Percentiles rank a stretch among this genome's conserved stretches.
Evolutionary conservation across 2,888 invertebrate species (phyloP).

Genomic region (Dryocosmus kuriphilus): DNA sequence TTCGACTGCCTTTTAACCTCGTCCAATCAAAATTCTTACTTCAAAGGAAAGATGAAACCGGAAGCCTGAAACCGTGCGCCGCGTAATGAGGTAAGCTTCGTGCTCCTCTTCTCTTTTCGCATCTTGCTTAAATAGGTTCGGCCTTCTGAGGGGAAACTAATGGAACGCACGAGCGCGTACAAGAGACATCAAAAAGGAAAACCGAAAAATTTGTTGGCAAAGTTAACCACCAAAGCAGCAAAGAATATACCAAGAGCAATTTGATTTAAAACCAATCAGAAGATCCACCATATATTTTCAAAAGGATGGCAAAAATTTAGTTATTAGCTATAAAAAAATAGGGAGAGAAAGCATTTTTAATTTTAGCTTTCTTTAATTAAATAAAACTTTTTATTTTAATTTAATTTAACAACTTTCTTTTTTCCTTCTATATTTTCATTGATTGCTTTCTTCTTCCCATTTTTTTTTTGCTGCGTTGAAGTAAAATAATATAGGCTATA

Average conservation of each 20-base stretch:
- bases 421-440: constrained; percentile 4
- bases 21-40: constrained; percentile 69
- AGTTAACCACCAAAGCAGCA: constrained; percentile 6
- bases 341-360: constrained; percentile 17
- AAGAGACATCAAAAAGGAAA: constrained; percentile 28
- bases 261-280: constrained; percentile 18
- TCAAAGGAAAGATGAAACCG: constrained; percentile 69
- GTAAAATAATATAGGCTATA: too few relatives aligned
- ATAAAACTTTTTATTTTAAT: too few relatives aligned
- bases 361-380: not conserved
- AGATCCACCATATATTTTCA: not conserved
- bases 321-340: constrained; percentile 25
- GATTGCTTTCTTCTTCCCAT: too few relatives aligned
- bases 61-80: constrained; percentile 58
- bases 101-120: constrained; percentile 59
- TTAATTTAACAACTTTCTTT: too few relatives aligned
- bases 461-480: too few relatives aligned
- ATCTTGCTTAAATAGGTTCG: constrained; percentile 50
- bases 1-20: constrained; percentile 63
- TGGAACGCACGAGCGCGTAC: constrained; percentile 36
- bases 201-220: constrained; percentile 22
- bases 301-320: not conserved
- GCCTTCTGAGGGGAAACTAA: constrained; percentile 22
- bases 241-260: constrained; percentile 10
- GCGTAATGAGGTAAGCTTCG: constrained; percentile 68